phyloP scores from a whole-genome alignment of 1,140 invertebrate species.

The Drosophila sucinea region DNA sequence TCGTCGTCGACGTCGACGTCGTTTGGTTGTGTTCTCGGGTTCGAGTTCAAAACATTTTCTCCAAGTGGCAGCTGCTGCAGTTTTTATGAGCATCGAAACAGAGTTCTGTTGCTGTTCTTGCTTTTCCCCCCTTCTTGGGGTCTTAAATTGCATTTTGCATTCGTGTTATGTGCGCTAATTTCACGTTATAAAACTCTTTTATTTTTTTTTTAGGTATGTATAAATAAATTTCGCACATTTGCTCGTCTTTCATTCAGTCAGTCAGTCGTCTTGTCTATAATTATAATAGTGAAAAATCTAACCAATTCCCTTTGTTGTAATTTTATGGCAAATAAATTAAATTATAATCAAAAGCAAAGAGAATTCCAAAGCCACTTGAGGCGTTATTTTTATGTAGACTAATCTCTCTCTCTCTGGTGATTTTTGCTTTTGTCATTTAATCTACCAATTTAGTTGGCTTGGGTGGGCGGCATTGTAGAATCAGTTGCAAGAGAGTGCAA shows the following conservation, averaged over 20 bases:
- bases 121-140: background rate
- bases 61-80: conserved; percentile 10
- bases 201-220: background rate
- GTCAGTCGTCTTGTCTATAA: background rate
- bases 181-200: conserved; percentile 54
- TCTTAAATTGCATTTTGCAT: conserved; percentile 56
- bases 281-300: background rate
- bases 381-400: background rate
- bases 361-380: background rate
- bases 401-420: background rate
- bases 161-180: conserved; percentile 57
- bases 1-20: no score
- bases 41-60: conserved; percentile 16
- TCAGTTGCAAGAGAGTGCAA: conserved; percentile 13
- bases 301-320: background rate
- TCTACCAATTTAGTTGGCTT: conserved; percentile 11
- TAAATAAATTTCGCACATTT: conserved; percentile 42
- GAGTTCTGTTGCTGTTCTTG: background rate
- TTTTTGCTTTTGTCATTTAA: conserved; percentile 7
- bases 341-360: conserved; percentile 1
- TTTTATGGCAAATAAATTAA: background rate
- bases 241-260: conserved; percentile 28
- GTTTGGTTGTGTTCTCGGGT: background rate
- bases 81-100: conserved; percentile 1
- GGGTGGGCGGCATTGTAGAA: conserved; percentile 5